Percentiles rank a stretch among this genome's conserved stretches.
phyloP scores from a whole-genome alignment of 1,140 invertebrate species.

The Aphidius gifuensis region DNA sequence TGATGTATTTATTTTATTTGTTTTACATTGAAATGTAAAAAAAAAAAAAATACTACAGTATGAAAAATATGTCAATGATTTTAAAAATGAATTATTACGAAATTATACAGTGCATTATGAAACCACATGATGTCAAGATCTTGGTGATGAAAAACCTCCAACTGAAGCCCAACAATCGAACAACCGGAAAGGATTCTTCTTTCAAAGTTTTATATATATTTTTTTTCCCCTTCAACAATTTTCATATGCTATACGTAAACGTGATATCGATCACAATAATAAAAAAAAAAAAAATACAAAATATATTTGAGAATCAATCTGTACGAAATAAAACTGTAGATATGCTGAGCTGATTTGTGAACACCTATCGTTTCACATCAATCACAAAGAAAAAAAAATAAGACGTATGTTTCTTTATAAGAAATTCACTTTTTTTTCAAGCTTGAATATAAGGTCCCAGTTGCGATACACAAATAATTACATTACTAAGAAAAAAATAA shows the following conservation, averaged over 20 bases:
- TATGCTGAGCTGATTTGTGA: not conserved
- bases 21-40: not conserved
- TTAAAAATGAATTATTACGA: conserved; percentile 38
- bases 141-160: not conserved
- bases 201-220: not conserved
- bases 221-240: not conserved
- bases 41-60: too few relatives aligned
- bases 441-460: too few relatives aligned
- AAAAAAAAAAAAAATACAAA: conserved; percentile 15
- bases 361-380: not conserved
- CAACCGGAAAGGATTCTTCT: conserved; percentile 9
- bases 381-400: too few relatives aligned
- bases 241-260: not conserved
- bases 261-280: not conserved
- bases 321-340: not conserved
- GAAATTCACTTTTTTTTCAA: too few relatives aligned
- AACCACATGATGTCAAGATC: not conserved
- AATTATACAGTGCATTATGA: conserved; percentile 44
- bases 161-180: conserved; percentile 1
- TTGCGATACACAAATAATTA: too few relatives aligned
- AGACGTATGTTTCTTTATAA: too few relatives aligned
- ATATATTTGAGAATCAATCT: not conserved
- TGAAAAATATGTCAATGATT: too few relatives aligned
- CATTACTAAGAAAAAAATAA: too few relatives aligned
- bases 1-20: not conserved